Base-by-base conservation (phyloP, 2,113 vertebrate genomes). In the Glaucidium brasilianum region DNA sequence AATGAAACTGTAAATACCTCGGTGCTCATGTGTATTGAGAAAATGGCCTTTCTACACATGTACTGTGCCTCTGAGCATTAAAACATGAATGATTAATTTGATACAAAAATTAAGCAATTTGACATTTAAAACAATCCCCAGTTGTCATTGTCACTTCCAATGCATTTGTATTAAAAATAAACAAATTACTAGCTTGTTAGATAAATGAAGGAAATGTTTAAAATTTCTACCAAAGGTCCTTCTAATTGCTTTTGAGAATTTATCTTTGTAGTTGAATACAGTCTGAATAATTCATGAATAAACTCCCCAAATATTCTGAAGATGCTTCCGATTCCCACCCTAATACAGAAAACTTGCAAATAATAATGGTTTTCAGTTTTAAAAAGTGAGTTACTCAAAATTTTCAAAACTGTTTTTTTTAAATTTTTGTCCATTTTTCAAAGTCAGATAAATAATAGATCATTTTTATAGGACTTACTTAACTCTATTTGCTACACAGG, bases 161-260 rank as follows among this genome's bases (percentile, higher is more conserved):
- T 55, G 37, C 29, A 82, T 32, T 20, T 47, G 12, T 21, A 84
- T 78, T 85, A 62, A 89, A 90, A 96, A 95, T 43, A 96, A 96
- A 88, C n/a, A 93, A 89, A 90, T 91, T 82, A 47, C 41, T 85
- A 84, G 10, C 41, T 92, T 88, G 39, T 81, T 96, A 95, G 43
- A 75, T 45, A 81, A 85, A 90, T 82, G 76, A 88, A 96, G 43
- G 60, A 96, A 94, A 52, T 58, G 22, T 53, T 90, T 59, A 59
- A 52, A 84, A 75, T 58, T 35, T 89, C 47, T 88, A 93, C 56
- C 74, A 37, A 83, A 94, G 64, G 10, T 75, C 5, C 20, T 91
- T 56, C 5, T 88, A 69, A 77, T 66, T 91, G 17, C 49, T 90
- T 91, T 50, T 81, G 63, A 83, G 77, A 77, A 83, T 85, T 85